Percentiles rank a stretch among this genome's conserved stretches.
Evolutionary conservation across 2,797 vertebrate genomes (phyloP).

Genomic region (Potorous gilbertii): DNA sequence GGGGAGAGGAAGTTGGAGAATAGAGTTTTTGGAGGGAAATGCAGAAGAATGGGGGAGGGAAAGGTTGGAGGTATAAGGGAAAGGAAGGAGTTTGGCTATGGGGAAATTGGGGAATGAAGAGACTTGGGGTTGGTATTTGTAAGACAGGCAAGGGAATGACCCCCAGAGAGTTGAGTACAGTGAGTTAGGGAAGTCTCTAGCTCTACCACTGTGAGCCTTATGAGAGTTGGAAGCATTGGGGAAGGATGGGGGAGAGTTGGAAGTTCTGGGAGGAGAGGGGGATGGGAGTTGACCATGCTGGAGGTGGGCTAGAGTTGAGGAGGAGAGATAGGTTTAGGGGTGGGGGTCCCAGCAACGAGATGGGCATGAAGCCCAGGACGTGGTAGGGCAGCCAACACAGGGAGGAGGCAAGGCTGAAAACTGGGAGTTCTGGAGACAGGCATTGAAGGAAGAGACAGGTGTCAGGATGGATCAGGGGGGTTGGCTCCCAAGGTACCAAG

Average conservation of each 20-base stretch:
- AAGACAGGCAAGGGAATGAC: neutral
- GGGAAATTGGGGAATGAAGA: conserved; percentile 20
- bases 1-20: neutral
- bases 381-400: neutral
- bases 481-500: neutral
- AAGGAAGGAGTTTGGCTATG: conserved; percentile 7
- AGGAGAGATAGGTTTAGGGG: neutral
- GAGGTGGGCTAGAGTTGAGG: neutral
- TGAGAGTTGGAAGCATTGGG: neutral
- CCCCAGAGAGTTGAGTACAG: neutral
- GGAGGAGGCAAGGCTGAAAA: neutral
- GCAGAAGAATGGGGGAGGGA: neutral
- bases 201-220: neutral
- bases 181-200: conserved; percentile 26
- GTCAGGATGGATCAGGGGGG: neutral
- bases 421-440: neutral
- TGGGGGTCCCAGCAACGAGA: too few species aligned
- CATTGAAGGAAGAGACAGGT: neutral
- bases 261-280: neutral
- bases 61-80: neutral
- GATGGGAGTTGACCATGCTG: neutral
- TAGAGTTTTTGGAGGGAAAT: neutral
- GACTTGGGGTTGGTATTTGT: neutral
- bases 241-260: neutral
- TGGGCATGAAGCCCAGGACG: neutral